Evolutionary conservation across 2,888 invertebrate genomes (phyloP).

Genomic region (Lochmaea capreae): DNA sequence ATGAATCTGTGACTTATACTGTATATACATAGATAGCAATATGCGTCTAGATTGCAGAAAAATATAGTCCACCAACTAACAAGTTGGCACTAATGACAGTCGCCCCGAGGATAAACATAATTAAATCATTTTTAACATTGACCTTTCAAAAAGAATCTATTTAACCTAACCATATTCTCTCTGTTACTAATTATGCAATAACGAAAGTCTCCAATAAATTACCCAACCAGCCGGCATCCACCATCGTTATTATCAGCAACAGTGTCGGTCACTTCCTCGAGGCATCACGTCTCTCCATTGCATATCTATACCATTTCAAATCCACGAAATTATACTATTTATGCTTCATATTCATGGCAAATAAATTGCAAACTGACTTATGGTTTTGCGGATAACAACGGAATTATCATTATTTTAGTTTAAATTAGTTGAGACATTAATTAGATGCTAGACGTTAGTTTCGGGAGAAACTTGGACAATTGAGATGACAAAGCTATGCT

Average conservation of each 20-base stretch:
- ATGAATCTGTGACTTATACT: too few species aligned
- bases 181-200: too few species aligned
- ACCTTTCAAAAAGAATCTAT: too few species aligned
- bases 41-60: too few species aligned
- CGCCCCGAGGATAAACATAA: too few species aligned
- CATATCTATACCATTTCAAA: slow-evolving; percentile 15
- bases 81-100: too few species aligned
- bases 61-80: too few species aligned
- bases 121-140: too few species aligned
- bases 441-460: neutral
- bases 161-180: too few species aligned
- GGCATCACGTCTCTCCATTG: slow-evolving; percentile 29
- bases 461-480: neutral
- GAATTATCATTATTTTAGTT: neutral
- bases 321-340: slow-evolving; percentile 28
- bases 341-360: slow-evolving; percentile 5
- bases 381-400: neutral
- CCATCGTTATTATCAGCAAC: neutral
- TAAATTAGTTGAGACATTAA: neutral
- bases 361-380: slow-evolving; percentile 25
- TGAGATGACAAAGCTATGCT: neutral
- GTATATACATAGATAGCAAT: too few species aligned
- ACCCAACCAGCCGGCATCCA: slow-evolving; percentile 1
- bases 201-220: neutral
- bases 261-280: slow-evolving; percentile 22